Evolutionary conservation across 2,797 vertebrate genomes (phyloP).

Genomic region (Garrulus glandarius): DNA sequence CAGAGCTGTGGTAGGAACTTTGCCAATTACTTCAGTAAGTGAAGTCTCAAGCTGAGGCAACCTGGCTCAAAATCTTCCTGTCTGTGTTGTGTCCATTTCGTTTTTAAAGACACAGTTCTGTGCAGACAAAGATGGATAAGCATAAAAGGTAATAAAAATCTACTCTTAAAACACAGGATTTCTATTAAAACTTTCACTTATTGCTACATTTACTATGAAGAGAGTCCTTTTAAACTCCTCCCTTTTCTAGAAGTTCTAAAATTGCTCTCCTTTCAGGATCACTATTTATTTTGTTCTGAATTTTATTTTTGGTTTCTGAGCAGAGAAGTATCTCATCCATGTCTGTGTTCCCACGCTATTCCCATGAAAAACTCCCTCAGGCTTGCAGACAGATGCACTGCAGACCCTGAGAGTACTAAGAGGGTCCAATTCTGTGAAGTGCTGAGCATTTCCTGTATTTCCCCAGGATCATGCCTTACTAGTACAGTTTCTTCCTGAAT

Average conservation of each 20-base stretch:
- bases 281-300: background rate
- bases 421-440: background rate
- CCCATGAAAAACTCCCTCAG: constrained; percentile 2
- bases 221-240: background rate
- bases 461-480: background rate
- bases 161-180: background rate
- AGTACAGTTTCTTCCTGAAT: background rate
- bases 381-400: background rate
- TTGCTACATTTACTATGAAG: background rate
- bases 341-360: constrained; percentile 27
- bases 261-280: background rate
- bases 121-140: background rate
- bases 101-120: background rate
- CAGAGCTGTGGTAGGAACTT: background rate
- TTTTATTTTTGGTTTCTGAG: constrained; percentile 35
- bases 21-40: background rate
- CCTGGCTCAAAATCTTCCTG: background rate
- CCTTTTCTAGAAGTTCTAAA: background rate
- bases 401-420: background rate
- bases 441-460: background rate
- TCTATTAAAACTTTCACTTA: background rate
- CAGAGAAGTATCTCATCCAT: background rate
- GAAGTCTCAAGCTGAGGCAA: background rate
- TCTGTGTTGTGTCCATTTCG: background rate
- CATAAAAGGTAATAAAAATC: background rate